Conservation (phyloP, 2,888 invertebrate genomes). For the Tinea semifulvella region DNA sequence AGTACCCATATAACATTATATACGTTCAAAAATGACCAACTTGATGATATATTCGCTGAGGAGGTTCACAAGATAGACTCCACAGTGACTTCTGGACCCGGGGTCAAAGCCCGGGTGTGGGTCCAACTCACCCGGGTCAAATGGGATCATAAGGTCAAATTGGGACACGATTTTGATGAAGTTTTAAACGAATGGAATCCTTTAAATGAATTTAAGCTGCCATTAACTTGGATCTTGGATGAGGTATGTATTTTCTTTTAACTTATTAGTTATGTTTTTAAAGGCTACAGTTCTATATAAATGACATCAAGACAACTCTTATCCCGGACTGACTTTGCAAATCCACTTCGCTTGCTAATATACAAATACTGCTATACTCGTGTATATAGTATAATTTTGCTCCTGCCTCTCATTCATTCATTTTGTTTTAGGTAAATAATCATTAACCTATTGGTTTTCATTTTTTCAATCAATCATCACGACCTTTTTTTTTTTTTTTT, state of each 20-base stretch:
- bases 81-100: not conserved
- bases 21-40: not conserved
- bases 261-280: too few species aligned
- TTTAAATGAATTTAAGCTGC: not conserved
- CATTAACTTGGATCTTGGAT: not conserved
- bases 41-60: not conserved
- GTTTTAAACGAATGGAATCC: not conserved
- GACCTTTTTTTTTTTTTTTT: too few species aligned
- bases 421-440: too few species aligned
- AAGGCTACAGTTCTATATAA: too few species aligned
- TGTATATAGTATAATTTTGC: too few species aligned
- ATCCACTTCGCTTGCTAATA: too few species aligned
- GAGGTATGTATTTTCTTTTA: not conserved
- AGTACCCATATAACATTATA: not conserved
- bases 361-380: too few species aligned
- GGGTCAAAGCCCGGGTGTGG: constrained; percentile 2
- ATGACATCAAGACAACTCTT: too few species aligned
- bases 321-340: too few species aligned
- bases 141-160: not conserved
- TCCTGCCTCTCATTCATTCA: too few species aligned
- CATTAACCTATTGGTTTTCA: too few species aligned
- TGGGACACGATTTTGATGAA: not conserved
- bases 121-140: not conserved
- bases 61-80: not conserved
- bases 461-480: too few species aligned